phyloP scores from a whole-genome alignment of 2,113 vertebrate species.

The Dasyprocta punctata region DNA sequence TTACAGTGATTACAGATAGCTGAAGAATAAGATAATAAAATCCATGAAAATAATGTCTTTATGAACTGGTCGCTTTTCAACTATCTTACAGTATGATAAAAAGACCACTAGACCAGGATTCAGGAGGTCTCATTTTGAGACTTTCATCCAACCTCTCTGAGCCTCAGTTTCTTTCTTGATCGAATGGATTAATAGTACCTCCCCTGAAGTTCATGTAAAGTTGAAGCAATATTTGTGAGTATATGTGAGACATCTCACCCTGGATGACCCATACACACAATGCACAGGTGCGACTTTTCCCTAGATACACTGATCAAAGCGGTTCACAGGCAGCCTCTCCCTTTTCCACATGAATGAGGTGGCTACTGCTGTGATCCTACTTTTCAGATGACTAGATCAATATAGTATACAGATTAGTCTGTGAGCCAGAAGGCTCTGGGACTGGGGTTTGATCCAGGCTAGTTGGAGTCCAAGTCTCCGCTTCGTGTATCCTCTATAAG shows the following conservation, averaged over 20 bases:
- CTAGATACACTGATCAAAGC: neutral
- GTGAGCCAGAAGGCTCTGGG: neutral
- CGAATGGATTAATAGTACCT: neutral
- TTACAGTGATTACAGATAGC: neutral
- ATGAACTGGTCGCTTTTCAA: neutral
- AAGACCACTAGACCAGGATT: neutral
- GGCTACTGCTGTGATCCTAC: neutral
- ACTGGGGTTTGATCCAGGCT: neutral
- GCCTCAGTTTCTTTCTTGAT: neutral
- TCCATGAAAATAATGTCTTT: neutral
- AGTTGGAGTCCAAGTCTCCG: neutral
- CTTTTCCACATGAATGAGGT: neutral
- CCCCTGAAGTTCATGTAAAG: neutral
- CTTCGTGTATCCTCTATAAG: neutral
- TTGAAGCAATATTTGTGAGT: constrained; percentile 2
- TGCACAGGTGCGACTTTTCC: neutral
- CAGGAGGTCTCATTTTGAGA: neutral
- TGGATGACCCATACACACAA: neutral
- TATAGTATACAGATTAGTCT: neutral
- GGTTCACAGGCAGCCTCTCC: neutral
- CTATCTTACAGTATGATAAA: neutral
- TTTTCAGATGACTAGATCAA: neutral
- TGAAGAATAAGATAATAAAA: neutral
- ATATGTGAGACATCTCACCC: neutral
- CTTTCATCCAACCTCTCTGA: neutral